These are phyloP conservation scores for Apteryx mantelli DNA, from an alignment of 2,113 vertebrate genomes.

Conservation along the genomic window DNA sequence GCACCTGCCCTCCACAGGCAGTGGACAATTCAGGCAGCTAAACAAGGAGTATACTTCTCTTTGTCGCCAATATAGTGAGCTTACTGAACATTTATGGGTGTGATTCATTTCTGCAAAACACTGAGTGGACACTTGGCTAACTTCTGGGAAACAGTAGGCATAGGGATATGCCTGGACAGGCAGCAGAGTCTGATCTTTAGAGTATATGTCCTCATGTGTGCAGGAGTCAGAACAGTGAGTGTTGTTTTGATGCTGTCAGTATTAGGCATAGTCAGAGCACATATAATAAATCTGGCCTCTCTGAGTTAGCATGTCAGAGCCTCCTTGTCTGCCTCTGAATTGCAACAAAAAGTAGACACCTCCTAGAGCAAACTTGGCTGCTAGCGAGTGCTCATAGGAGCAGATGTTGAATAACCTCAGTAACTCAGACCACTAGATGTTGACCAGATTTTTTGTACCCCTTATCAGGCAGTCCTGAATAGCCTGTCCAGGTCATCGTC, in stretches of 20 bases:
- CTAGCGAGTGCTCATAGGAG: background rate
- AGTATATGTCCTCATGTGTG: conserved; percentile 17
- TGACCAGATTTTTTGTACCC: background rate
- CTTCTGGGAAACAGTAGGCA: conserved; percentile 36
- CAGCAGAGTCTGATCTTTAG: background rate
- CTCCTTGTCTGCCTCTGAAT: conserved; percentile 28
- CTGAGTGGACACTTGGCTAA: conserved; percentile 25
- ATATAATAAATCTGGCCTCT: conserved; percentile 38
- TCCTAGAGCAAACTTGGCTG: background rate
- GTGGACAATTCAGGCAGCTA: background rate
- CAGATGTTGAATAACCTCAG: background rate
- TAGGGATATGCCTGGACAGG: conserved; percentile 47
- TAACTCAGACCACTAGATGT: background rate
- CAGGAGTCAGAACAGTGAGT: conserved; percentile 44
- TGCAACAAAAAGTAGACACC: conserved; percentile 8
- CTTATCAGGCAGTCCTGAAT: background rate
- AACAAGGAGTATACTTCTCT: background rate
- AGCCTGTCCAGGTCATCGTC: fast-evolving
- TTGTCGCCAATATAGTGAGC: background rate
- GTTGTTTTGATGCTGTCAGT: conserved; percentile 52
- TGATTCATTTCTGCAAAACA: conserved; percentile 54
- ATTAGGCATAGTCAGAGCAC: conserved; percentile 5
- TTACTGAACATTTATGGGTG: background rate
- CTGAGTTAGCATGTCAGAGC: conserved; percentile 18
- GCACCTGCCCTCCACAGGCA: background rate